A percentile compares a stretch with the other conserved stretches of the same genome.
phyloP scores from a whole-genome alignment of 2,797 vertebrate species.

The Tympanoctomys barrerae region DNA sequence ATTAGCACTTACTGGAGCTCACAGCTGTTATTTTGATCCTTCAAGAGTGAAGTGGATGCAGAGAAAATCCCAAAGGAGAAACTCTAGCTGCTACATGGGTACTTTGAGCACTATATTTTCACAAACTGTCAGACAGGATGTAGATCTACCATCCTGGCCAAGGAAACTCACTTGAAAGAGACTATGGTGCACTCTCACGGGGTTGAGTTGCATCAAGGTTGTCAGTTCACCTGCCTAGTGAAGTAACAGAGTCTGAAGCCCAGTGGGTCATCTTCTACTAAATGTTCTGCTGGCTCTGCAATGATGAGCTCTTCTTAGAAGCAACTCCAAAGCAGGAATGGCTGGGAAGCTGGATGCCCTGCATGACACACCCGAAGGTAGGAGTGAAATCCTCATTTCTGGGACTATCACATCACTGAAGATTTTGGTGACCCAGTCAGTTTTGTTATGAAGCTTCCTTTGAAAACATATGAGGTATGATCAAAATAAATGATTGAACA shows the following conservation, averaged over 20 bases:
- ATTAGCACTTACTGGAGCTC: background rate
- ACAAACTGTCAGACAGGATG: background rate
- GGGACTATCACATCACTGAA: background rate
- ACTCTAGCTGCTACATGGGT: background rate
- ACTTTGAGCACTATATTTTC: background rate
- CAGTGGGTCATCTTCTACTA: background rate
- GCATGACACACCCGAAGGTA: background rate
- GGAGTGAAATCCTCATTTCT: background rate
- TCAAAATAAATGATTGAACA: background rate
- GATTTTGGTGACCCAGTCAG: background rate
- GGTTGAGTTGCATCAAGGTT: background rate
- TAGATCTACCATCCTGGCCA: background rate
- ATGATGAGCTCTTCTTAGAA: background rate
- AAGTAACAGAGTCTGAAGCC: background rate
- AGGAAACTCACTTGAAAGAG: background rate
- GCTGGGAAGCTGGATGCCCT: background rate
- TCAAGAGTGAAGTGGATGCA: background rate
- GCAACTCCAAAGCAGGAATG: background rate
- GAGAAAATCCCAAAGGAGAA: background rate
- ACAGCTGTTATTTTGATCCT: background rate
- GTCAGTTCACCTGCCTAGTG: background rate
- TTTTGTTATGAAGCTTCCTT: background rate
- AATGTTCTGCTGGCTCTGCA: background rate
- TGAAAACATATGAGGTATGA: background rate
- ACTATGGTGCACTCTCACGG: rapidly evolving